Evolutionary conservation across 2,113 vertebrate species (phyloP), one percentile per base, ranked within the genome.

Genomic region (Phrynosoma blainvillii): DNA sequence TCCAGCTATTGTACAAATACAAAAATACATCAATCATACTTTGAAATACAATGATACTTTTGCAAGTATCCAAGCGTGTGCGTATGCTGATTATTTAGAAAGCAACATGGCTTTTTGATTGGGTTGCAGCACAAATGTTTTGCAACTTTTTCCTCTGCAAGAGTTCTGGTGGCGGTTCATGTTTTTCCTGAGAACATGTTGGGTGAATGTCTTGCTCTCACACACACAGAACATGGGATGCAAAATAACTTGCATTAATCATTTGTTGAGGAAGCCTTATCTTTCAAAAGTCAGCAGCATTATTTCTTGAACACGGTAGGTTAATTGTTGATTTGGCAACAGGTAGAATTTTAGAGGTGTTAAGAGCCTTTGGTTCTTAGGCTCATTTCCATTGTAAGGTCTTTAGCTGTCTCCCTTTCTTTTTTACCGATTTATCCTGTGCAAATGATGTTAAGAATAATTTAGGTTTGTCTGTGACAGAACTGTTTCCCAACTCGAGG

Each of bases 401-500:
- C 12, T 40, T 73, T 2, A 65, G 18, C 21, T 21, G 4, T 66
- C 83, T 42, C 3, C 0, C 2, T 36, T 68, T 47, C 47, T n/a
- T 6, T n/a, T 79, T 59, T 76, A n/a, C 71, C 8, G 10, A 70
- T 62, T 0, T 56, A 0, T 47, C 4, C 87, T 82, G 56, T 87
- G 27, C 75, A 0, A 79, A 84, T 54, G 16, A 52, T 0, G 54
- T 62, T 71, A 71, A 56, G 62, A 0, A 14, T 52, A 0, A 85
- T 90, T 76, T 47, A 0, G 40, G 84, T 65, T 83, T 77, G 23
- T 79, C 82, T n/a, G n/a, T 88, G 87, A 79, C 79, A 82, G 91
- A 91, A 88, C 66, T n/a, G 0, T 32, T 52, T 79, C 32, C 79
- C 84, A 66, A 59, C 32, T 16, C 40, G 27, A 32, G 79, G 36